Conservation (phyloP, 2,113 vertebrate genomes). For the Takifugu bimaculatus region DNA sequence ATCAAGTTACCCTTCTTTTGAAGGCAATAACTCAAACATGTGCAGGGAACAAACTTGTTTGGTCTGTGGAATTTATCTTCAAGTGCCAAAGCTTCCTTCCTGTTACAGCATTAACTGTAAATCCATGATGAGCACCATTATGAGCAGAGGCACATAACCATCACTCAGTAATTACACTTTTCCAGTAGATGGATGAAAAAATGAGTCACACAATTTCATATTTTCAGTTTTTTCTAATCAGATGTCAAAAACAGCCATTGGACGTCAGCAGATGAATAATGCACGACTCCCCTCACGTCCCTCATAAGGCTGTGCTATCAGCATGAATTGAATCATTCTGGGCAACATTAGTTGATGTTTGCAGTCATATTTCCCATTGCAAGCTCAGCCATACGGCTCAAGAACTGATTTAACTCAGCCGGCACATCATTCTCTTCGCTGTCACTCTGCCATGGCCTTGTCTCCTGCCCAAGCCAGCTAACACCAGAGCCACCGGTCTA, state of each 20-base stretch:
- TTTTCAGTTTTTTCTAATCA: slow-evolving; percentile 6
- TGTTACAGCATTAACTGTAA: no score
- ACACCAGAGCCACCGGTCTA: slow-evolving; percentile 32
- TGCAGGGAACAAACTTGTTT: no score
- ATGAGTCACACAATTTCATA: not conserved
- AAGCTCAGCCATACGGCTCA: not conserved
- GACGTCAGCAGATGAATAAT: slow-evolving; percentile 22
- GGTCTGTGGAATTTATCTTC: not conserved
- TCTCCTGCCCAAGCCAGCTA: slow-evolving; percentile 34
- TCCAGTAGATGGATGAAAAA: not conserved
- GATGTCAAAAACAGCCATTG: slow-evolving; percentile 13
- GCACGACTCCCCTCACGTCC: slow-evolving; percentile 16
- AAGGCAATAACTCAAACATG: no score
- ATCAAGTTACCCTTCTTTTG: no score
- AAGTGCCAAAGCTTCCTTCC: not conserved
- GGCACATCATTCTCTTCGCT: slow-evolving; percentile 13
- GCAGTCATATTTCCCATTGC: slow-evolving; percentile 3
- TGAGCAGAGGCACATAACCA: not conserved
- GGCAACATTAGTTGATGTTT: slow-evolving; percentile 8
- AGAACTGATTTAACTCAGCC: slow-evolving; percentile 4
- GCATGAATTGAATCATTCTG: slow-evolving; percentile 20
- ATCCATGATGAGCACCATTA: no score
- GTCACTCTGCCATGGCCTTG: slow-evolving; percentile 24
- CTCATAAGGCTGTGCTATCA: slow-evolving; percentile 21
- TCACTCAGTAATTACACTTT: not conserved